Percentiles rank a stretch among this genome's conserved stretches.
Conservation (phyloP, 1,140 invertebrate species). For the Ephestia elutella region DNA sequence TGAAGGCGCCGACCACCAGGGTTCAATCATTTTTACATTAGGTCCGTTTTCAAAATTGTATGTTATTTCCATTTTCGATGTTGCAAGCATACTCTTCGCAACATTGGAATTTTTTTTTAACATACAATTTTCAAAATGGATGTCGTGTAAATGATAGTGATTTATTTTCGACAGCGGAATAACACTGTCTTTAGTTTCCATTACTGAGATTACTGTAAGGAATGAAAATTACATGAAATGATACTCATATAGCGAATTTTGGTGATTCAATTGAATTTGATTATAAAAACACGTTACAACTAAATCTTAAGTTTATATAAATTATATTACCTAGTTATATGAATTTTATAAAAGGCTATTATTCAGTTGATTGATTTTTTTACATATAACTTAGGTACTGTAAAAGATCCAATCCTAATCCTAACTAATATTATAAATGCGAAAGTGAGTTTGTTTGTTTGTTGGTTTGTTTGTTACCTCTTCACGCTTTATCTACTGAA, state of each 20-base stretch:
- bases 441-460: too few species aligned
- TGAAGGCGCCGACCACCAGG: not conserved
- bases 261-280: not conserved
- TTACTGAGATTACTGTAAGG: not conserved
- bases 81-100: not conserved
- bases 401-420: too few species aligned
- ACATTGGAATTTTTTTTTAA: not conserved
- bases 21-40: slow-evolving; percentile 2
- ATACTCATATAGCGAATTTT: not conserved
- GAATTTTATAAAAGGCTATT: too few species aligned
- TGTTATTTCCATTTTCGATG: not conserved
- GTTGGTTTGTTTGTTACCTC: too few species aligned
- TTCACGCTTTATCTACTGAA: too few species aligned
- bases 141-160: not conserved
- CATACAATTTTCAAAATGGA: not conserved
- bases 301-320: too few species aligned
- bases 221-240: not conserved
- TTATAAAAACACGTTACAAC: too few species aligned
- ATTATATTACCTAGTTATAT: too few species aligned
- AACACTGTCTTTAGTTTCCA: not conserved
- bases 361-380: too few species aligned
- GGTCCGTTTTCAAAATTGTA: slow-evolving; percentile 3
- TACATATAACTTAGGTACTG: too few species aligned
- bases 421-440: too few species aligned
- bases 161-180: not conserved